A percentile compares a stretch with the other conserved stretches of the same genome.
These are phyloP conservation scores for Cichlasoma orientale DNA, from an alignment of 2,797 vertebrate species.

Conservation along the genomic window DNA sequence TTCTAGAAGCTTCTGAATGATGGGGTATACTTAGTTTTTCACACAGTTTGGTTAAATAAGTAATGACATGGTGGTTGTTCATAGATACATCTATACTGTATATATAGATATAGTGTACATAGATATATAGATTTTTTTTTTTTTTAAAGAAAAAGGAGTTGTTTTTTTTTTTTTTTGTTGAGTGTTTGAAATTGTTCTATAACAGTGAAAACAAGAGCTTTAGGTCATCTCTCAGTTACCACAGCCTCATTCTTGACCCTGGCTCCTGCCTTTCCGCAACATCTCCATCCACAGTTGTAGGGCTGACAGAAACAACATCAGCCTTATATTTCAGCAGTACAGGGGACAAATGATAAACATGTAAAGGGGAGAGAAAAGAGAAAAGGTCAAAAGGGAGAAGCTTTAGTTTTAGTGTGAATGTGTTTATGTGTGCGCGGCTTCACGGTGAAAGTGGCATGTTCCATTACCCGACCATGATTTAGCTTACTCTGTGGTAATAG, in stretches of 20 bases:
- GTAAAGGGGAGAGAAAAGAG: slow-evolving; percentile 51
- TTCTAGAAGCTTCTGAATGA: background rate
- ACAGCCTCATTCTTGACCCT: slow-evolving; percentile 51
- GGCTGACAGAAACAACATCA: slow-evolving; percentile 56
- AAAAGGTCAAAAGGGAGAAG: slow-evolving; percentile 52
- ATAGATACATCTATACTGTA: no score
- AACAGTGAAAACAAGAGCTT: slow-evolving; percentile 25
- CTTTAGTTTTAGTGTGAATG: slow-evolving; percentile 53
- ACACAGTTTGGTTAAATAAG: background rate
- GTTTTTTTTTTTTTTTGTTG: background rate
- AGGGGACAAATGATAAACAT: slow-evolving; percentile 67
- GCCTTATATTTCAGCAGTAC: slow-evolving; percentile 55
- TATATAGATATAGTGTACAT: no score
- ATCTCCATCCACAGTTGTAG: slow-evolving; percentile 31
- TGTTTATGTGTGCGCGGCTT: slow-evolving; percentile 38
- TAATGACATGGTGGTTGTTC: background rate
- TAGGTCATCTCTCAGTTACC: slow-evolving; percentile 43
- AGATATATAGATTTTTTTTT: background rate
- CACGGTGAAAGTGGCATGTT: slow-evolving; percentile 70
- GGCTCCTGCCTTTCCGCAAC: slow-evolving; percentile 32
- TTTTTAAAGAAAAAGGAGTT: background rate
- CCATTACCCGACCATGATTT: slow-evolving; percentile 82
- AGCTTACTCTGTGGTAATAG: slow-evolving; percentile 75
- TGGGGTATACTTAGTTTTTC: background rate
- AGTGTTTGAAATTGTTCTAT: background rate